Evolutionary conservation across 2,113 vertebrate genomes (phyloP).

Genomic region (Urocitellus parryii): DNA sequence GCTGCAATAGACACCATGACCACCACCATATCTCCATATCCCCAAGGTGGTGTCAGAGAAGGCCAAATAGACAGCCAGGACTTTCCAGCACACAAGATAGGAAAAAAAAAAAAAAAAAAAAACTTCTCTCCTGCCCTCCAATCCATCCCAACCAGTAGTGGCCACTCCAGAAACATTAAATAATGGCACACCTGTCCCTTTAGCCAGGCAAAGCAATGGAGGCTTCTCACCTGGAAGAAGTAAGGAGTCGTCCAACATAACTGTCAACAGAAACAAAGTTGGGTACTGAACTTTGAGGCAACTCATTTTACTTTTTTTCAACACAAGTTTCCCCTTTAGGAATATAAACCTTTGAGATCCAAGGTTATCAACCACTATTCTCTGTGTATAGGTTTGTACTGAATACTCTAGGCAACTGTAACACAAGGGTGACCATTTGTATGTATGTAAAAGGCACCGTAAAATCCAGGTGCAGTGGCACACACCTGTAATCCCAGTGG

Average conservation of each 20-base stretch:
- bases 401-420: neutral
- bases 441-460: neutral
- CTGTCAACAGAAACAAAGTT: neutral
- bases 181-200: neutral
- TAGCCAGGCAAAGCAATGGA: neutral
- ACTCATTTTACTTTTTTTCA: neutral
- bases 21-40: neutral
- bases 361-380: slow-evolving; percentile 17
- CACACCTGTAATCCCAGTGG: too few species aligned
- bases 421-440: neutral
- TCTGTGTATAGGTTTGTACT: neutral
- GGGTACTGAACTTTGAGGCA: neutral
- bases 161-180: neutral
- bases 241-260: neutral
- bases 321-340: neutral
- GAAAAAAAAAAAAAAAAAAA: neutral
- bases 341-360: neutral
- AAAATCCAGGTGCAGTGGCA: too few species aligned
- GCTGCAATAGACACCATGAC: neutral
- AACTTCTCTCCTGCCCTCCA: neutral
- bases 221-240: neutral
- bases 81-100: neutral
- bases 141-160: neutral
- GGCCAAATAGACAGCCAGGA: neutral
- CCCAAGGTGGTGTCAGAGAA: neutral